Percentiles rank a stretch among this genome's conserved stretches.
These are phyloP conservation scores for Brachionichthys hirsutus DNA, from an alignment of 2,113 vertebrate species.

Conservation along the genomic window DNA sequence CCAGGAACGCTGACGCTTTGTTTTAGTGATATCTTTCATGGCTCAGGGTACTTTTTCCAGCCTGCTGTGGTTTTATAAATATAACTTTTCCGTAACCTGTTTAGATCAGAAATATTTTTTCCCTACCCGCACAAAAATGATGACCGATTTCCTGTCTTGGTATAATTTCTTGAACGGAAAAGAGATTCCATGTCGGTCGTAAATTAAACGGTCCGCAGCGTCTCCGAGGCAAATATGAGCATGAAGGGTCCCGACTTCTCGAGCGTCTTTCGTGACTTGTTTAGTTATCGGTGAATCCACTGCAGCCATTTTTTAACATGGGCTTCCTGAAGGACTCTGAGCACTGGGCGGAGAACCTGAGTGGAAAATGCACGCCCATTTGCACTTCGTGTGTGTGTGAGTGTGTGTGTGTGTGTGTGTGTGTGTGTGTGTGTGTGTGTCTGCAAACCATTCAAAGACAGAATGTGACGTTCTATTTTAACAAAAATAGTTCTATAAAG, in stretches of 20 bases:
- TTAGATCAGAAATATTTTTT: conserved; percentile 4
- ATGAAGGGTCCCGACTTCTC: not conserved
- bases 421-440: conserved; percentile 1
- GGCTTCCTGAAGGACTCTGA: conserved; percentile 45
- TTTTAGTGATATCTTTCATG: not conserved
- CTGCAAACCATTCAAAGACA: not conserved
- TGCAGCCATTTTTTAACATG: conserved; percentile 61
- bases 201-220: conserved; percentile 73
- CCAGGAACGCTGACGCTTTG: conserved; percentile 34
- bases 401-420: too few species aligned
- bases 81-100: too few species aligned
- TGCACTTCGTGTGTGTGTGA: conserved; percentile 2
- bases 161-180: conserved; percentile 79
- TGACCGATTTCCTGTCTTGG: conserved; percentile 79
- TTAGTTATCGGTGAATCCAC: conserved; percentile 70
- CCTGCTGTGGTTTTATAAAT: too few species aligned
- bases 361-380: conserved; percentile 58
- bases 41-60: not conserved
- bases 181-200: conserved; percentile 74
- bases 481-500: too few species aligned
- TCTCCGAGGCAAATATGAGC: conserved; percentile 60
- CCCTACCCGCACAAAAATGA: conserved; percentile 91
- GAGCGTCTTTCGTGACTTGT: conserved; percentile 70
- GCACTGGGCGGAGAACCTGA: conserved; percentile 27
- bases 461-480: not conserved